Percentiles rank a stretch among this genome's conserved stretches.
phyloP scores from a whole-genome alignment of 2,797 vertebrate genomes.

The Rallus crepitans region DNA sequence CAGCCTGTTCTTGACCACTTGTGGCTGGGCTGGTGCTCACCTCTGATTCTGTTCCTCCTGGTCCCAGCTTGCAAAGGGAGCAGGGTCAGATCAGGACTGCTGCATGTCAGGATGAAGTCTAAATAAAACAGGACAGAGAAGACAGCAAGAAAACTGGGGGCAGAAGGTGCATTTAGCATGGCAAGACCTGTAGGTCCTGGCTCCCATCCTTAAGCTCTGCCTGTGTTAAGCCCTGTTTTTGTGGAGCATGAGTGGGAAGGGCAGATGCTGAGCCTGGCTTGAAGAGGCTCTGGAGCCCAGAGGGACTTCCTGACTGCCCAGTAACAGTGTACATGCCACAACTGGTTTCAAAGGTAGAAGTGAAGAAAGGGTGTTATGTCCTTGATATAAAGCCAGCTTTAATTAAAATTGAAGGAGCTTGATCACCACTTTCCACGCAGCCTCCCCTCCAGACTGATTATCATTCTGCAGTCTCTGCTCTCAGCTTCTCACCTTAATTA shows the following conservation, averaged over 20 bases:
- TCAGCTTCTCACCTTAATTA: constrained; percentile 32
- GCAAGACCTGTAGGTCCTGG: background rate
- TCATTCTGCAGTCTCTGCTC: background rate
- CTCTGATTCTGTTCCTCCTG: background rate
- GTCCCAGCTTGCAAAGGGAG: background rate
- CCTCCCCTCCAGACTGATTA: background rate
- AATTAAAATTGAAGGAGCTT: constrained; percentile 33
- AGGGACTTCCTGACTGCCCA: background rate
- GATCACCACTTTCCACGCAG: background rate
- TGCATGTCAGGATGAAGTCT: background rate
- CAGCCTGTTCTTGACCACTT: background rate
- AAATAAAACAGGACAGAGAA: background rate
- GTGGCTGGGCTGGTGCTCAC: background rate
- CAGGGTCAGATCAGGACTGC: background rate
- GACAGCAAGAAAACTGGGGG: background rate
- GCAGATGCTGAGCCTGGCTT: background rate
- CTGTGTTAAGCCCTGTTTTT: background rate
- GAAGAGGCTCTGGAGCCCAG: background rate
- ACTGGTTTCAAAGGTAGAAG: background rate
- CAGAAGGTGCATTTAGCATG: background rate
- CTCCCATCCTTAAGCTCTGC: background rate
- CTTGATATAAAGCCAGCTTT: background rate
- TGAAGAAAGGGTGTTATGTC: background rate
- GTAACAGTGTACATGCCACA: background rate
- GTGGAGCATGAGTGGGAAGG: background rate